phyloP scores from a whole-genome alignment of 2,113 vertebrate genomes.

The Cheilinus undulatus region DNA sequence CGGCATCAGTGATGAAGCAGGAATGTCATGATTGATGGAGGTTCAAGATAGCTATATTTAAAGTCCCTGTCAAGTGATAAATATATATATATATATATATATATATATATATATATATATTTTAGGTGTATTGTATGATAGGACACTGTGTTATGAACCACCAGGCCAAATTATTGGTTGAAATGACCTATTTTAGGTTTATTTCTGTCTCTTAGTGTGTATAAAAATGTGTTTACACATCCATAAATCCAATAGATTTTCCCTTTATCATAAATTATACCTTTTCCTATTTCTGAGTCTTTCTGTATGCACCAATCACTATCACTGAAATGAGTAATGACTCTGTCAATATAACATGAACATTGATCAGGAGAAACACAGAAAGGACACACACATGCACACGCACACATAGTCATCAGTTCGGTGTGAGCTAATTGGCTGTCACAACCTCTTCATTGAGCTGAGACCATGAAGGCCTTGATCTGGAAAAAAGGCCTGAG shows the following conservation, averaged over 20 bases:
- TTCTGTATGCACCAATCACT: conserved; percentile 33
- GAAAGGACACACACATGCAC: neutral
- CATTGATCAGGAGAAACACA: conserved; percentile 53
- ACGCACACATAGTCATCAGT: conserved; percentile 63
- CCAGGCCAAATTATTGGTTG: neutral
- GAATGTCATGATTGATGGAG: too few relatives aligned
- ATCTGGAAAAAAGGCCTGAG: conserved; percentile 61
- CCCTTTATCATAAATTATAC: conserved; percentile 33
- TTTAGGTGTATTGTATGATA: too few relatives aligned
- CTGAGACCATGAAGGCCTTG: conserved; percentile 63
- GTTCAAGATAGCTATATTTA: too few relatives aligned
- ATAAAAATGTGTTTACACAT: neutral
- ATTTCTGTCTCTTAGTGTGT: neutral
- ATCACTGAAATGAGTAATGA: conserved; percentile 69
- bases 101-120: too few relatives aligned
- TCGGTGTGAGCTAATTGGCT: conserved; percentile 73
- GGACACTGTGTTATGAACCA: too few relatives aligned
- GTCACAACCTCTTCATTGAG: conserved; percentile 70
- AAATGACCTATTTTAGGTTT: neutral
- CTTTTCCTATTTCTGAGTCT: conserved; percentile 38
- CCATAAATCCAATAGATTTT: conserved; percentile 15
- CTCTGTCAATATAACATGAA: conserved; percentile 68
- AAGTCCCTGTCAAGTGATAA: too few relatives aligned
- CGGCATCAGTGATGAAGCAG: too few relatives aligned
- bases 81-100: too few relatives aligned